These are phyloP conservation scores for Babylonia areolata DNA, from an alignment of 1,140 invertebrate genomes.

Conservation along the genomic window DNA sequence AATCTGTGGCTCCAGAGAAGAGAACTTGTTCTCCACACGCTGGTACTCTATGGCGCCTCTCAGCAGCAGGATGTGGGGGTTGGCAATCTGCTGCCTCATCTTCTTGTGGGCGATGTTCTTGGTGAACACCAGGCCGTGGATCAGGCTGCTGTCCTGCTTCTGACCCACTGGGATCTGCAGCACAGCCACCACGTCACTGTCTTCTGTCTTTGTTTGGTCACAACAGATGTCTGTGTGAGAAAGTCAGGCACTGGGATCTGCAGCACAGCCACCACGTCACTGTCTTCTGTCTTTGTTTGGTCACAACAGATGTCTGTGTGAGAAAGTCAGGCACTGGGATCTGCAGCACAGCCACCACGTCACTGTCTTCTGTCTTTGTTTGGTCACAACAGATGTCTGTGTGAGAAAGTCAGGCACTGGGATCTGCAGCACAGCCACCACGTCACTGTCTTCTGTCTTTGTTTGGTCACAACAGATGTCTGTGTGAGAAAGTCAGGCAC, in stretches of 20 bases:
- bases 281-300: too few species aligned
- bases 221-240: too few species aligned
- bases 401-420: too few species aligned
- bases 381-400: too few species aligned
- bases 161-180: constrained; percentile 84
- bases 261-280: background rate
- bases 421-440: constrained; percentile 73
- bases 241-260: constrained; percentile 85
- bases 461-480: too few species aligned
- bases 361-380: too few species aligned
- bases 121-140: constrained; percentile 91
- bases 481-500: too few species aligned
- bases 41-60: constrained; percentile 94
- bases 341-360: constrained; percentile 48
- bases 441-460: background rate
- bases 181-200: background rate
- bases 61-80: constrained; percentile 90
- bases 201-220: too few species aligned
- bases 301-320: too few species aligned
- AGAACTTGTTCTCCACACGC: constrained; percentile 91
- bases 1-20: constrained; percentile 92
- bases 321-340: too few species aligned
- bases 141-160: constrained; percentile 85
- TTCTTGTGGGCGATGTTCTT: constrained; percentile 95
- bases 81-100: constrained; percentile 88